Evolutionary conservation across 2,113 vertebrate genomes (phyloP).

Genomic region (Myrmophylax atrothorax): DNA sequence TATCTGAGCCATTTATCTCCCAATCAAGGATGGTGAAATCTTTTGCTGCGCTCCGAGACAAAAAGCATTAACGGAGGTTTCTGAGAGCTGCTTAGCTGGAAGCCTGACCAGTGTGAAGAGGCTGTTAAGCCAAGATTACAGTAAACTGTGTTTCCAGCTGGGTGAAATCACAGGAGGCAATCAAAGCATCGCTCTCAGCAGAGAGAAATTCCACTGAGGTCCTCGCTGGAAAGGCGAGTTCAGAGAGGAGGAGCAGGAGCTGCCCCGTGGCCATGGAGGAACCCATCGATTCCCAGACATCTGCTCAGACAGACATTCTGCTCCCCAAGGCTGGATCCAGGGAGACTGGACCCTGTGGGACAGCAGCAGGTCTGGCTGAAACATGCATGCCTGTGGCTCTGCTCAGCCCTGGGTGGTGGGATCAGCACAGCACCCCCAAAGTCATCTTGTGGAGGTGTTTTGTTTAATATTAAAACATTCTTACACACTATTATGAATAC

Average conservation of each 20-base stretch:
- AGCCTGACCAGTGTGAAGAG: constrained; percentile 19
- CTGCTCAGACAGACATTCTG: not conserved
- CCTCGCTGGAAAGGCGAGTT: accelerated
- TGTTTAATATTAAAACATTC: not conserved
- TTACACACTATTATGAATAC: not conserved
- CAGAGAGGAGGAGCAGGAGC: not conserved
- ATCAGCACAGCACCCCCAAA: not conserved
- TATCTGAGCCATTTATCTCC: constrained; percentile 19
- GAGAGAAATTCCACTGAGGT: not conserved
- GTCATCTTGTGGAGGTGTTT: too few relatives aligned
- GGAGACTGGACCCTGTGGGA: not conserved
- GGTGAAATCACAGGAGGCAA: not conserved
- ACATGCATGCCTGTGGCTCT: too few relatives aligned
- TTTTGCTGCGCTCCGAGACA: not conserved
- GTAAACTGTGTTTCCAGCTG: not conserved
- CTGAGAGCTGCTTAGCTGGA: constrained; percentile 30
- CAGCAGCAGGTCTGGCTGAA: not conserved
- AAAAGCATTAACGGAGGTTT: constrained; percentile 6
- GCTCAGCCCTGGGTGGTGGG: not conserved
- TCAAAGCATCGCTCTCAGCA: not conserved
- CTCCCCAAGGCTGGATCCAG: not conserved
- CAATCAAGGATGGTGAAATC: not conserved
- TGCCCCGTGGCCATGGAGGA: accelerated
- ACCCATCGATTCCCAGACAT: not conserved
- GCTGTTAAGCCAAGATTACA: constrained; percentile 15